Percentiles rank a stretch among this genome's conserved stretches.
Evolutionary conservation across 2,797 vertebrate genomes (phyloP).

Genomic region (Cyprinella venusta): DNA sequence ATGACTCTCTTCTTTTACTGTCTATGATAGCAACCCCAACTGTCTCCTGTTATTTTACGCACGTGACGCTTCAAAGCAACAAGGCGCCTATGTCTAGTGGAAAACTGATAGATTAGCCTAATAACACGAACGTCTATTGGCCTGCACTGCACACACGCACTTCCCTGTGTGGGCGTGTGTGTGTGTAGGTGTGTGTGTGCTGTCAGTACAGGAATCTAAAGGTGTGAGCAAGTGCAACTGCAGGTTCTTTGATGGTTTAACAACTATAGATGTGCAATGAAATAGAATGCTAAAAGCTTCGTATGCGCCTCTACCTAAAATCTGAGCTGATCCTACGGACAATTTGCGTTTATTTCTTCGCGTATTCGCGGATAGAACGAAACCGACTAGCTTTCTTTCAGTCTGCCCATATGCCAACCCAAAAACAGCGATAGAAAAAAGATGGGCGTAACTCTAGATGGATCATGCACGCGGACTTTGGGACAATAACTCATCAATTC

Average conservation of each 20-base stretch:
- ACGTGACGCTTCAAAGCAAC: slow-evolving; percentile 59
- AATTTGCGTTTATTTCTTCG: not conserved
- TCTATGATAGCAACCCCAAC: not conserved
- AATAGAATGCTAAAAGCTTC: not conserved
- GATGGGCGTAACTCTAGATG: slow-evolving; percentile 51
- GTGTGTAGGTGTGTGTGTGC: not conserved
- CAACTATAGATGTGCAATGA: not conserved
- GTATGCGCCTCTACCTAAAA: not conserved
- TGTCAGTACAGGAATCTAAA: not conserved
- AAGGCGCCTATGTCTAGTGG: slow-evolving; percentile 57
- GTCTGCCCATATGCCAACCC: slow-evolving; percentile 58
- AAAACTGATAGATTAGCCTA: not conserved
- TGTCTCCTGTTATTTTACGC: not conserved
- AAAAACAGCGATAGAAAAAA: slow-evolving; percentile 41
- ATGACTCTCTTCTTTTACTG: too few relatives aligned
- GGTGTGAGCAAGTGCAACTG: not conserved
- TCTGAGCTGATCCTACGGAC: not conserved
- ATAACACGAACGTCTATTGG: not conserved
- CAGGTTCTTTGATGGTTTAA: not conserved
- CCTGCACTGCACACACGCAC: not conserved
- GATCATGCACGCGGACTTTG: slow-evolving; percentile 64
- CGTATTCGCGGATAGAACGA: not conserved
- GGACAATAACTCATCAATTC: slow-evolving; percentile 73
- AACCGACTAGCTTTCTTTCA: not conserved
- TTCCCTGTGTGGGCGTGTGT: not conserved